A percentile compares a stretch with the other conserved stretches of the same genome.
phyloP scores from a whole-genome alignment of 2,888 invertebrate species.

The Dasysyrphus albostriatus region DNA sequence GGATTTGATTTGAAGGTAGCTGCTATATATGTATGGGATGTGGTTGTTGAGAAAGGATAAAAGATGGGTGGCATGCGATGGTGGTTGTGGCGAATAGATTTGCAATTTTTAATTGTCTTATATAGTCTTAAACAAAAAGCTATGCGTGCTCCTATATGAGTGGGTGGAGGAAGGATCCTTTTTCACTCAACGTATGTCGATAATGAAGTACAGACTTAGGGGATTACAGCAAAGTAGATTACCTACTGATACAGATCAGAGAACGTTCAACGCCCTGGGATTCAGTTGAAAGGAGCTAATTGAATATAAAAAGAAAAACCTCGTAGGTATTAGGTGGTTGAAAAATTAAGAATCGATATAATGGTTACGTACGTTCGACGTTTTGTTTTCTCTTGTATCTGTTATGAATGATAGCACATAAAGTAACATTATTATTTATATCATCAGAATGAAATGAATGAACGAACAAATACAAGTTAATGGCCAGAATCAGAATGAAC shows the following conservation, averaged over 20 bases:
- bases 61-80: neutral
- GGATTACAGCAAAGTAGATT: slow-evolving; percentile 39
- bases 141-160: neutral
- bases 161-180: neutral
- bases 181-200: slow-evolving; percentile 1
- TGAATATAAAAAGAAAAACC: slow-evolving; percentile 1
- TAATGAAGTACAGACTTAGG: slow-evolving; percentile 33
- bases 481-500: no score
- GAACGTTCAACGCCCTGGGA: neutral
- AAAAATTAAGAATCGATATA: neutral
- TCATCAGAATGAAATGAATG: no score
- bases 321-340: neutral
- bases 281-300: neutral
- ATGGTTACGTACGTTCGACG: neutral
- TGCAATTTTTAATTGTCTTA: slow-evolving; percentile 47
- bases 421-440: no score
- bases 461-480: no score
- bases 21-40: neutral
- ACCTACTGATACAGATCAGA: slow-evolving; percentile 19
- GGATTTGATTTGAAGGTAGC: slow-evolving; percentile 1
- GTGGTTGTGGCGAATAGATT: slow-evolving; percentile 19
- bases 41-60: neutral
- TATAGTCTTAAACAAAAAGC: slow-evolving; percentile 2
- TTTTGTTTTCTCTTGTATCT: neutral
- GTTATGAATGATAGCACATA: neutral